Evolutionary conservation across 2,888 invertebrate species (phyloP).

Genomic region (Punctoribates punctum): DNA sequence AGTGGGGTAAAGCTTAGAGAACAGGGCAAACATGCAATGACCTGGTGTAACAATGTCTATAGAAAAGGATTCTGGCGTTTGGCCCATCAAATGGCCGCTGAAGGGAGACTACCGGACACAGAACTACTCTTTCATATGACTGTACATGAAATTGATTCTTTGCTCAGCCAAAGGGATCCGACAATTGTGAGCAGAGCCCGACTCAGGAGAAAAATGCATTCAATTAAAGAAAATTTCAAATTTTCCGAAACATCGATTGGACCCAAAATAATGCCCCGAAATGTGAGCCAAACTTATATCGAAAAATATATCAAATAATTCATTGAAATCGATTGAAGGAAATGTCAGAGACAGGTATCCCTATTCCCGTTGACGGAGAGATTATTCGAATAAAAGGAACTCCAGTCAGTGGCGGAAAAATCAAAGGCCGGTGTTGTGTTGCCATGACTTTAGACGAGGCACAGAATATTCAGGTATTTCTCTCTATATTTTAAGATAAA

Average conservation of each 20-base stretch:
- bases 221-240: slow-evolving; percentile 15
- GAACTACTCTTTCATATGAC: slow-evolving; percentile 68
- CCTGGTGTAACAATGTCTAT: slow-evolving; percentile 31
- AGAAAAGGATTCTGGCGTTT: slow-evolving; percentile 44
- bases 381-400: slow-evolving; percentile 5
- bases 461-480: slow-evolving; percentile 4
- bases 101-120: slow-evolving; percentile 60
- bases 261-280: slow-evolving; percentile 29
- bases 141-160: slow-evolving; percentile 62
- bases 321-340: no score
- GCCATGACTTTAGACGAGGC: slow-evolving; percentile 37
- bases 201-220: slow-evolving; percentile 11
- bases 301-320: not conserved
- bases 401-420: slow-evolving; percentile 32
- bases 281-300: not conserved
- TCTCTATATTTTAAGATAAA: no score
- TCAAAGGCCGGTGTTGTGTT: slow-evolving; percentile 31
- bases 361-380: not conserved
- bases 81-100: slow-evolving; percentile 53
- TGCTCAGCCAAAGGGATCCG: slow-evolving; percentile 53
- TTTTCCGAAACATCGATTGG: slow-evolving; percentile 34
- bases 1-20: slow-evolving; percentile 64
- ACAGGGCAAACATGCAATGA: slow-evolving; percentile 61
- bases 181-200: slow-evolving; percentile 32
- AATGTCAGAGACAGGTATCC: no score